A percentile compares a stretch with the other conserved stretches of the same genome.
Conservation (phyloP, 2,888 invertebrate species). For the Chelonus formosanus region DNA sequence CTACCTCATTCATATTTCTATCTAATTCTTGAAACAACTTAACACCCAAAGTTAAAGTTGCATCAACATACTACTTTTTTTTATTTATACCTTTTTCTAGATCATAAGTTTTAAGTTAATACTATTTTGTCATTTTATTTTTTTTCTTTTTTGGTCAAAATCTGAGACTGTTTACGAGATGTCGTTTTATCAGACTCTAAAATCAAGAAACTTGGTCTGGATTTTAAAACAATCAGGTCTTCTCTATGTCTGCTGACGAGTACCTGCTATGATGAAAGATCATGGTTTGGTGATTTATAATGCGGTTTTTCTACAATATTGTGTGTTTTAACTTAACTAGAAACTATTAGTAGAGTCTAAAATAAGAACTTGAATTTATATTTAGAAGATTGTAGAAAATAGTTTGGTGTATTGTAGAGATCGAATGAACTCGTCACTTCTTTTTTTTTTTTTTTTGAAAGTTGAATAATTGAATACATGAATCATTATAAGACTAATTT, state of each 20-base stretch:
- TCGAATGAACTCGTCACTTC: no score
- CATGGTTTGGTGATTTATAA: slow-evolving; percentile 14
- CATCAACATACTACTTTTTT: slow-evolving; percentile 12
- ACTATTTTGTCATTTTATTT: background rate
- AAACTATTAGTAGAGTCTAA: no score
- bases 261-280: slow-evolving; percentile 11
- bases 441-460: no score
- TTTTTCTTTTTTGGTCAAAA: slow-evolving; percentile 5
- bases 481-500: no score
- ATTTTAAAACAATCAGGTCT: background rate
- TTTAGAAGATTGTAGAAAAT: no score
- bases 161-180: slow-evolving; percentile 8
- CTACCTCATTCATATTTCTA: slow-evolving; percentile 27
- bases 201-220: slow-evolving; percentile 12
- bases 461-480: no score
- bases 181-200: slow-evolving; percentile 12
- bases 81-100: slow-evolving; percentile 2
- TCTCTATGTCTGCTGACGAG: background rate
- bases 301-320: slow-evolving; percentile 12
- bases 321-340: background rate
- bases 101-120: background rate
- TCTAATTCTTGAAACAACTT: slow-evolving; percentile 14
- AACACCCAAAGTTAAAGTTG: slow-evolving; percentile 9
- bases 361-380: no score
- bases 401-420: no score